Conservation (phyloP, 1,140 invertebrate genomes). For the Pinna nobilis region DNA sequence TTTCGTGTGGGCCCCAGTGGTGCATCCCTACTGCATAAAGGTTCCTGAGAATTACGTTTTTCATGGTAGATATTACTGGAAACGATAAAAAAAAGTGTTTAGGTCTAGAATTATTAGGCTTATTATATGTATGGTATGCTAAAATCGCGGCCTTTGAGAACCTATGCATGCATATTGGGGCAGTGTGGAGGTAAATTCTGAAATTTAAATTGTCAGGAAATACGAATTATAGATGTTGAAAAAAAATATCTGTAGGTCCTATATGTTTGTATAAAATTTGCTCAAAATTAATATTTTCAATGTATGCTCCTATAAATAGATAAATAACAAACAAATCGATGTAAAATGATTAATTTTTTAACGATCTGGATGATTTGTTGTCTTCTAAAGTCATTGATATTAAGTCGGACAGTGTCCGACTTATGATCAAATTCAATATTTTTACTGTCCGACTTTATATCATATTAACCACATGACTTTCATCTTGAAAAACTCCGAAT, state of each 20-base stretch:
- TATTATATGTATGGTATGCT: background rate
- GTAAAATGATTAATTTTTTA: background rate
- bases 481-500: background rate
- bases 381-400: background rate
- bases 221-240: background rate
- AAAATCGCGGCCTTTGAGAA: background rate
- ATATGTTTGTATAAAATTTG: background rate
- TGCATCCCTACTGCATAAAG: slow-evolving; percentile 16
- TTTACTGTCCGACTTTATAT: slow-evolving; percentile 18
- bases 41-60: slow-evolving; percentile 12
- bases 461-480: background rate
- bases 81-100: background rate
- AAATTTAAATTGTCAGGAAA: background rate
- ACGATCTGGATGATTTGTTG: background rate
- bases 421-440: background rate
- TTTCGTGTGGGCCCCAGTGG: background rate
- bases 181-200: background rate
- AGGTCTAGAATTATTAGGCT: background rate
- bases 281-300: too few relatives aligned
- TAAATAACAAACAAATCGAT: background rate
- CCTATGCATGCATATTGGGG: background rate
- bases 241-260: background rate
- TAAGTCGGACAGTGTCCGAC: slow-evolving; percentile 18
- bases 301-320: background rate
- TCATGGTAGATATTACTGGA: background rate